These are phyloP conservation scores for Rhabditophanes sp. DNA, from an alignment of 2,888 invertebrate species.

Conservation along the genomic window DNA sequence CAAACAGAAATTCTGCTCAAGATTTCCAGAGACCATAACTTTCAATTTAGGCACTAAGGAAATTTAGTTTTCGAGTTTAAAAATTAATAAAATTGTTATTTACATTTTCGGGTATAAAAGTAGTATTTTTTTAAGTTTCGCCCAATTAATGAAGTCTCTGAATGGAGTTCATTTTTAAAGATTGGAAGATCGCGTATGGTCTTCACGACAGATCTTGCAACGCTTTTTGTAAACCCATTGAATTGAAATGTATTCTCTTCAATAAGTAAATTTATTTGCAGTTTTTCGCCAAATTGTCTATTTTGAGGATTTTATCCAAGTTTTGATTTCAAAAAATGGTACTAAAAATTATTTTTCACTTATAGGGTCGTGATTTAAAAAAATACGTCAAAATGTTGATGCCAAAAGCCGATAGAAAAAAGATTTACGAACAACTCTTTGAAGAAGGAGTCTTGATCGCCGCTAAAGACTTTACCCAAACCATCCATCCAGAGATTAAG, in stretches of 20 bases:
- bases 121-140: conserved; percentile 1
- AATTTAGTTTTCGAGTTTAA: conserved; percentile 5
- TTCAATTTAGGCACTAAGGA: too few relatives aligned
- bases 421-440: conserved; percentile 73
- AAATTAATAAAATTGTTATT: conserved; percentile 5
- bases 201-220: too few relatives aligned
- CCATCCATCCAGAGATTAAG: conserved; percentile 90
- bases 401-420: conserved; percentile 89
- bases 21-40: conserved; percentile 6
- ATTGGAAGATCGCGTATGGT: too few relatives aligned
- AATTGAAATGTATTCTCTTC: too few relatives aligned
- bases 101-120: conserved; percentile 5
- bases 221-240: too few relatives aligned
- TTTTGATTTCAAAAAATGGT: conserved; percentile 2
- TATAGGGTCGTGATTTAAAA: conserved; percentile 20
- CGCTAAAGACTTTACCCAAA: conserved; percentile 89
- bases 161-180: too few relatives aligned
- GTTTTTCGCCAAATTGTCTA: too few relatives aligned
- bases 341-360: conserved; percentile 1
- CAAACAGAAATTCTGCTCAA: conserved; percentile 70
- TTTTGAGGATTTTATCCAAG: too few relatives aligned
- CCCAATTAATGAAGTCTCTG: neutral
- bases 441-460: conserved; percentile 95
- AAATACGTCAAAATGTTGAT: conserved; percentile 94
- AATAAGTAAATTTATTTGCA: too few relatives aligned